Evolutionary conservation across 2,797 vertebrate species (phyloP), one percentile per base, ranked within the genome.

Genomic region (Choloepus didactylus): DNA sequence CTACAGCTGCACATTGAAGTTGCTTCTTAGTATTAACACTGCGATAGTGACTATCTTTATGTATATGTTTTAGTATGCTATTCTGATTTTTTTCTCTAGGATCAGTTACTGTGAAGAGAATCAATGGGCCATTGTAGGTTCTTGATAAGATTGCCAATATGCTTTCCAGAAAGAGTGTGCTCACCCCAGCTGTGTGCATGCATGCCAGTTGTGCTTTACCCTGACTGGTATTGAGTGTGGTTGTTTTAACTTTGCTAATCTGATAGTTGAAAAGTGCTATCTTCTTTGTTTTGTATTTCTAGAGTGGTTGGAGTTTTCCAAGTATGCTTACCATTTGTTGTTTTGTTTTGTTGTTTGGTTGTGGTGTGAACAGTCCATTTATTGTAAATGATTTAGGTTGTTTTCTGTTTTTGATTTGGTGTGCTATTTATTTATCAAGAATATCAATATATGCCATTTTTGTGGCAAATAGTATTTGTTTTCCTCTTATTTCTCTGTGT

Each of bases 401-500:
- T 93, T 59, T 46, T 79, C 56, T 21, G 4, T 89, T 94, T 95
- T 49, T 76, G 21, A 21, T 89, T 35, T 44, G 14, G 1, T 73
- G 0, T 87, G 35, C 10, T 83, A 69, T 49, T 87, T 89, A 60
- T 82, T 87, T 87, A 38, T 66, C 66, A 93, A 69, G 64, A 76
- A 59, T 59, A 56, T 23, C 38, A 76, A 60, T 31, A 94, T 64
- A 54, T 83, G 80, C 19, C 38, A n/a, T 77, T 81, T 44, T 70
- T 83, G 67, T 69, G n/a, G 41, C 44, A 83, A 73, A 69, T 83
- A 56, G 56, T 21, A 35, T 8, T 75, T 67, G 29, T 77, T 96
- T 91, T 73, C 46, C 23, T 35, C 93, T 67, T 11, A 38, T 54
- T 90, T 94, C 91, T 62, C 31, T 77, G 31, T 54, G 18, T 38